A percentile compares a stretch with the other conserved stretches of the same genome.
Evolutionary conservation across 2,797 vertebrate genomes (phyloP).

Genomic region (Centropyge bicolor): DNA sequence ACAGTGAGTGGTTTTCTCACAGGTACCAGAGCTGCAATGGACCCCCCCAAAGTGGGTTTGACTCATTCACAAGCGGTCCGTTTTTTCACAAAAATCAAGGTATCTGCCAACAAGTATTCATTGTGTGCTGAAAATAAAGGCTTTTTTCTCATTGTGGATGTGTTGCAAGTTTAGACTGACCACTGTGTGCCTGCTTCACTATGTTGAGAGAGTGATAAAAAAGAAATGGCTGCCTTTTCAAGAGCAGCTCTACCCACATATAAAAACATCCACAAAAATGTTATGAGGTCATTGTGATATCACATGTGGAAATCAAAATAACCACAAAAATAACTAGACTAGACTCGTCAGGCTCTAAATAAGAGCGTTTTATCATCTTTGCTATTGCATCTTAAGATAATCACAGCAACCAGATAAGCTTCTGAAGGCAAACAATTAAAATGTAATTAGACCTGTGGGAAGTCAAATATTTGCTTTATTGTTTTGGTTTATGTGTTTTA

Average conservation of each 20-base stretch:
- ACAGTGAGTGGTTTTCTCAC: conserved; percentile 65
- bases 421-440: background rate
- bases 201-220: conserved; percentile 63
- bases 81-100: conserved; percentile 54
- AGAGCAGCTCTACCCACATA: conserved; percentile 56
- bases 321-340: conserved; percentile 46
- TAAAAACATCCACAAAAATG: conserved; percentile 74
- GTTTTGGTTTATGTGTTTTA: conserved; percentile 12
- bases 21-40: conserved; percentile 64
- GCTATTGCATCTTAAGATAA: background rate
- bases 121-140: conserved; percentile 57
- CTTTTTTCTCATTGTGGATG: conserved; percentile 56
- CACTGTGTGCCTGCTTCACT: conserved; percentile 64
- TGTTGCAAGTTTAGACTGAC: conserved; percentile 63
- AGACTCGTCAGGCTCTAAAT: conserved; percentile 30
- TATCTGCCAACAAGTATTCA: conserved; percentile 72
- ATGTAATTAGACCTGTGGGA: background rate
- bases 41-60: conserved; percentile 36
- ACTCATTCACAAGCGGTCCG: conserved; percentile 57
- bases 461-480: conserved; percentile 11
- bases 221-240: conserved; percentile 64
- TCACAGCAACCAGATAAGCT: background rate
- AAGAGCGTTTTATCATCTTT: conserved; percentile 36
- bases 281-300: conserved; percentile 46
- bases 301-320: conserved; percentile 37